Evolutionary conservation across 2,888 invertebrate species (phyloP).

Genomic region (Brachyopa scutellaris): DNA sequence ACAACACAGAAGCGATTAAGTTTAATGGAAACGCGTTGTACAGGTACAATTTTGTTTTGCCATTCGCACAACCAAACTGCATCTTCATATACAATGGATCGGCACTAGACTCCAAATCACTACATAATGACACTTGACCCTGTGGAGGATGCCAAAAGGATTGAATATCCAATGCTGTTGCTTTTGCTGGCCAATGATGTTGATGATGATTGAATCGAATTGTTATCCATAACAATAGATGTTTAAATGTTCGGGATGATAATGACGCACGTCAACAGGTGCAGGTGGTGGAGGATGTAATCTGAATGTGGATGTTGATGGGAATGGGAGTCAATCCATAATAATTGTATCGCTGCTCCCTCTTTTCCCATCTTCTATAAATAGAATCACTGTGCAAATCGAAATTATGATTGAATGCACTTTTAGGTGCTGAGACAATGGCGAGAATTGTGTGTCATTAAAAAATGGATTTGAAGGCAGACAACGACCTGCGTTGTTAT

Average conservation of each 20-base stretch:
- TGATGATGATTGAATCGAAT: constrained; percentile 68
- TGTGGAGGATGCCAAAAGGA: constrained; percentile 25
- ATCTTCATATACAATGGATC: constrained; percentile 7
- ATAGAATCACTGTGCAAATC: constrained; percentile 39
- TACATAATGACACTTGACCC: constrained; percentile 16
- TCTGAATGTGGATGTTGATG: no score
- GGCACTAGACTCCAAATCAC: not conserved
- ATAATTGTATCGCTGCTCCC: constrained; percentile 34
- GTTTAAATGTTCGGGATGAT: constrained; percentile 53
- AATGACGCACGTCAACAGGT: constrained; percentile 41
- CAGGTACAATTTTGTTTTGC: not conserved
- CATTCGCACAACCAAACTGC: constrained; percentile 25
- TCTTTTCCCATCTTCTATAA: constrained; percentile 34
- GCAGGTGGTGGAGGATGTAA: constrained; percentile 19
- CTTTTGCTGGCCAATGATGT: constrained; percentile 12
- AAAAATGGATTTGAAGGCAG: constrained; percentile 24
- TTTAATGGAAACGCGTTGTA: constrained; percentile 46
- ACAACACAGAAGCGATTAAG: constrained; percentile 32
- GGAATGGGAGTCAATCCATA: constrained; percentile 18
- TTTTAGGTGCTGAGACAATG: constrained; percentile 12
- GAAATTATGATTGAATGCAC: constrained; percentile 43
- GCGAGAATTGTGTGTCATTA: constrained; percentile 32
- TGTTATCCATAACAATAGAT: constrained; percentile 65
- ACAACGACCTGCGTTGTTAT: not conserved
- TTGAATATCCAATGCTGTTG: not conserved